Evolutionary conservation across 2,797 vertebrate genomes (phyloP).

Genomic region (Orestias chungarensis): DNA sequence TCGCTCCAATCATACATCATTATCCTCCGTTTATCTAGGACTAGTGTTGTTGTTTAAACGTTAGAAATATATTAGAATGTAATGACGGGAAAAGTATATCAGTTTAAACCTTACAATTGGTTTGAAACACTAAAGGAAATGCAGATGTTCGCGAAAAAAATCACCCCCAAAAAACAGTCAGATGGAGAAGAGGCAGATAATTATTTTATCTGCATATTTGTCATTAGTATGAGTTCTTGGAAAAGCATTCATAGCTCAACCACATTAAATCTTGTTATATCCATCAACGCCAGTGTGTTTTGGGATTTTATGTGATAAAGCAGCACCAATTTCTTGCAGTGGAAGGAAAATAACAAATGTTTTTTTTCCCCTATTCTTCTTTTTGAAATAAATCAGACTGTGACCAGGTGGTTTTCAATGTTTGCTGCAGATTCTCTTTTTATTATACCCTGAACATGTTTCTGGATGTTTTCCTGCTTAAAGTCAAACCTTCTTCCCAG

Average conservation of each 20-base stretch:
- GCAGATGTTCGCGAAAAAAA: background rate
- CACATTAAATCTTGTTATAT: background rate
- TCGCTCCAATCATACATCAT: constrained; percentile 63
- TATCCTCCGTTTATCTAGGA: constrained; percentile 47
- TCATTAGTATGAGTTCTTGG: background rate
- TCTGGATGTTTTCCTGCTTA: too few species aligned
- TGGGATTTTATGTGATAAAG: too few species aligned
- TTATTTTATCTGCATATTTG: background rate
- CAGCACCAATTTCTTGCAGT: too few species aligned
- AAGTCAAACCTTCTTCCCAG: too few species aligned
- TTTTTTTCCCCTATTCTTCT: too few species aligned
- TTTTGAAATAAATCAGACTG: too few species aligned
- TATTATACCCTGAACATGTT: too few species aligned
- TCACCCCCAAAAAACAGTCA: background rate
- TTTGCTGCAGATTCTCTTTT: too few species aligned
- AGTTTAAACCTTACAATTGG: constrained; percentile 60
- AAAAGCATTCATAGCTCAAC: background rate
- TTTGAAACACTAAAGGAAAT: constrained; percentile 46
- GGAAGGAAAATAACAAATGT: too few species aligned
- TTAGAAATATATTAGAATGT: constrained; percentile 76
- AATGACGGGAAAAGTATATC: constrained; percentile 67
- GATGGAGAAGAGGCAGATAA: background rate
- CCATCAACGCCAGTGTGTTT: too few species aligned
- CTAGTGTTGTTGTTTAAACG: constrained; percentile 69
- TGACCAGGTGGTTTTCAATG: too few species aligned